phyloP scores from a whole-genome alignment of 2,113 vertebrate species.

The Vombatus ursinus region DNA sequence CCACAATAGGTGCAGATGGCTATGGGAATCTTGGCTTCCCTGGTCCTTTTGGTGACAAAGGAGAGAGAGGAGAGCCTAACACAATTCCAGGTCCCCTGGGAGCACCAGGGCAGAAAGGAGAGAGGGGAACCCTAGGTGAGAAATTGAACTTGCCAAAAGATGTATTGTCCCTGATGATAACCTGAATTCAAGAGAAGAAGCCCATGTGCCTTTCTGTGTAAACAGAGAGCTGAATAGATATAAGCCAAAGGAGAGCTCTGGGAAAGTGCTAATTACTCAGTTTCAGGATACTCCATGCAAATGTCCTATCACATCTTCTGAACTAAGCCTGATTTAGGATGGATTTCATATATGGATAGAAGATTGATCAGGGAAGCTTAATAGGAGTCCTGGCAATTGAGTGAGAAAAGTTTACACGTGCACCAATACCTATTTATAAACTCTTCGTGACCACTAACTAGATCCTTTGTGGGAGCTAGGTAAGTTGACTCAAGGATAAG shows the following conservation, averaged over 20 bases:
- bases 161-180: fast-evolving
- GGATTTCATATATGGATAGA: not conserved
- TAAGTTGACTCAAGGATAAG: not conserved
- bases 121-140: conserved; percentile 89
- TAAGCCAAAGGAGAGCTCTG: not conserved
- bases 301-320: not conserved
- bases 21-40: conserved; percentile 86
- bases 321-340: not conserved
- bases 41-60: conserved; percentile 87
- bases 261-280: not conserved
- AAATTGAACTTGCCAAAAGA: not conserved
- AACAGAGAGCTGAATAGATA: no score
- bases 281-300: not conserved
- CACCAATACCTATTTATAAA: not conserved
- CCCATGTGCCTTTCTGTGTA: not conserved
- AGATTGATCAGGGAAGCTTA: not conserved
- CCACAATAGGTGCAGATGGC: conserved; percentile 85
- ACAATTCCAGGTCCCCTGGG: conserved; percentile 85
- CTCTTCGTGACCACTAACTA: not conserved
- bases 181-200: not conserved
- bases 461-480: not conserved
- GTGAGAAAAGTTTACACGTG: not conserved
- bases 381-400: not conserved
- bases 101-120: conserved; percentile 86
- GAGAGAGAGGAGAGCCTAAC: conserved; percentile 88